phyloP scores from a whole-genome alignment of 2,888 invertebrate genomes.

The Aphelenchoides bicaudatus region DNA sequence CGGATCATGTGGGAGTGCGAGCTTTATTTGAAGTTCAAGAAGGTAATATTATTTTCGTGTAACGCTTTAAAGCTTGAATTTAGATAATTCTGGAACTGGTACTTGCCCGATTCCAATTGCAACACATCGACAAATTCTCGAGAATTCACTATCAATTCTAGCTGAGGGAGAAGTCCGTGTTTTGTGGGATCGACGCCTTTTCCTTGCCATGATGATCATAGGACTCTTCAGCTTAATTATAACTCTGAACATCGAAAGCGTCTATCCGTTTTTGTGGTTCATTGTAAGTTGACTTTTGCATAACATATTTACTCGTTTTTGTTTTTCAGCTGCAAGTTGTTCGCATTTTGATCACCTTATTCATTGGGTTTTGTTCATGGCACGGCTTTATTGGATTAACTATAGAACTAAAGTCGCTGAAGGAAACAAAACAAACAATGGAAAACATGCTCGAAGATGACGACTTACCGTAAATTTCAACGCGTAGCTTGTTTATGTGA shows the following conservation, averaged over 20 bases:
- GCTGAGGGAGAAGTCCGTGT: conserved; percentile 53
- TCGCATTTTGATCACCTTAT: conserved; percentile 50
- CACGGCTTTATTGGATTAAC: conserved; percentile 56
- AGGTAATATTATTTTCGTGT: conserved; percentile 23
- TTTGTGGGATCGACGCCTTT: conserved; percentile 41
- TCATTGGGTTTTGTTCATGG: conserved; percentile 56
- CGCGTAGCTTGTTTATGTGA: not conserved
- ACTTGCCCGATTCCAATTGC: conserved; percentile 15
- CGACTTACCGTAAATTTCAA: not conserved
- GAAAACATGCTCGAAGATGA: conserved; percentile 19
- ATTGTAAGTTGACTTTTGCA: conserved; percentile 22
- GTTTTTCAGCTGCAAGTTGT: conserved; percentile 31
- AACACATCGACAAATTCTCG: conserved; percentile 28
- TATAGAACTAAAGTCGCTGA: conserved; percentile 56
- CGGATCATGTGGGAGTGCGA: conserved; percentile 55
- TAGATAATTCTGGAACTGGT: conserved; percentile 17
- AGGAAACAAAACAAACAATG: conserved; percentile 49
- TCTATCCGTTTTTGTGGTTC: conserved; percentile 28
- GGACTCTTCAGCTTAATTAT: conserved; percentile 27
- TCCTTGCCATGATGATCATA: conserved; percentile 34
- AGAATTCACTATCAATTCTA: conserved; percentile 42
- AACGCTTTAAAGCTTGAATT: not conserved
- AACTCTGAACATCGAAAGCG: conserved; percentile 35
- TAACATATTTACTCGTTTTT: conserved; percentile 16
- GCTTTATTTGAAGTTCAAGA: conserved; percentile 46